These are phyloP conservation scores for Pomatorhinus ruficollis DNA, from an alignment of 2,113 vertebrate genomes.

Conservation along the genomic window DNA sequence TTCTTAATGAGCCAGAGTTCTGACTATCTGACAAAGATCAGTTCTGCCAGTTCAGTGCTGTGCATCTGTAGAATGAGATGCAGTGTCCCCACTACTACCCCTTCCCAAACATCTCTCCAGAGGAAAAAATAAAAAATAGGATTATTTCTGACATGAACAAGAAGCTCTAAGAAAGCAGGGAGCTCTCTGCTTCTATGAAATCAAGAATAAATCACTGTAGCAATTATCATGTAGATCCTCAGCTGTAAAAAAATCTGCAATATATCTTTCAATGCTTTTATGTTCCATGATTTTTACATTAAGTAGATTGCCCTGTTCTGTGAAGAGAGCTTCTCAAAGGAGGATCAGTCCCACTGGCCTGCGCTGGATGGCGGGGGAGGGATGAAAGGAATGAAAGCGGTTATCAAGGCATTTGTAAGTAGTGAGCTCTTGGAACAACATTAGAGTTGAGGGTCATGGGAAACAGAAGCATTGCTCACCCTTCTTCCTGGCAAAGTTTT, in stretches of 20 bases:
- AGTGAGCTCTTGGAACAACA: slow-evolving; percentile 78
- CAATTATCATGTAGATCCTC: neutral
- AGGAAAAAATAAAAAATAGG: neutral
- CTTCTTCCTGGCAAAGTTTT: slow-evolving; percentile 78
- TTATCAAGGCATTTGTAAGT: slow-evolving; percentile 79
- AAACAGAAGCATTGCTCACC: slow-evolving; percentile 77
- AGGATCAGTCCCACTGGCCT: neutral
- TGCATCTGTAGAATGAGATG: rapidly evolving
- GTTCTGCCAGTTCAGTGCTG: neutral
- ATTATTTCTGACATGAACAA: neutral
- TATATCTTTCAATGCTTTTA: neutral
- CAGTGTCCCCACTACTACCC: neutral
- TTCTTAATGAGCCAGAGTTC: neutral
- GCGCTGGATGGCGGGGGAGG: slow-evolving; percentile 58
- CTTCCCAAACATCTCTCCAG: neutral
- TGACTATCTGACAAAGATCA: neutral
- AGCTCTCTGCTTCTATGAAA: neutral
- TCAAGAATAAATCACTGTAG: neutral
- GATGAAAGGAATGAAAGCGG: slow-evolving; percentile 73
- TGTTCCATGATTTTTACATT: neutral
- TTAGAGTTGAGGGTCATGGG: slow-evolving; percentile 81
- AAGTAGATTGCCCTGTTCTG: neutral
- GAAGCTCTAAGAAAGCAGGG: neutral
- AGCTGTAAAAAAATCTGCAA: neutral
- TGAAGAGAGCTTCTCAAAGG: neutral